Base-by-base conservation (phyloP, 37 sponge, comb jelly and placozoan species). In the Agelas oroides region DNA sequence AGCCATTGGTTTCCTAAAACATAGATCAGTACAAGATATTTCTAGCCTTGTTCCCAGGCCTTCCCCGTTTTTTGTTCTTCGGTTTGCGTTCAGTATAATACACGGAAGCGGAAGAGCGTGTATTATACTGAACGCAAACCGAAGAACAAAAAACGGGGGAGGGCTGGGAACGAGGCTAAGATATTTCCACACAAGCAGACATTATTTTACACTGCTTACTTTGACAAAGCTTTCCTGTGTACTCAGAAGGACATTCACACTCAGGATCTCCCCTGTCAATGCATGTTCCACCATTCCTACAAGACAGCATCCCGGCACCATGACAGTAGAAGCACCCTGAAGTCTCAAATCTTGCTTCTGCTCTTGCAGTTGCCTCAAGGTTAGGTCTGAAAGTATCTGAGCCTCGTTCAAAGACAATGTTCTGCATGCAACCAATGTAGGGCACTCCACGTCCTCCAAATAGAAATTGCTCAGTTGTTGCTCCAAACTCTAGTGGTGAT, bases 341-440 rank as follows among this genome's bases (percentile, higher is more conserved):
- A 0, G 19, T 30, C 18, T 33, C 56, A 66, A 80, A 69, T 23
- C 46, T 53, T 21, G 1, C 55, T 6, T 46, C 56, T 0, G 59
- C 75, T 24, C 58, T 75, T 0, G 25, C 23, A 46, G 31, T 24
- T 1, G 24, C 65, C 35, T 73, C 84, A 0, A 84, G 63, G 53
- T 84, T 75, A 24, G 84, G 84, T 19, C 55, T 28, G 27, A 80
- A 55, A 34, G 23, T 16, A 2, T 69, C 81, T 0, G 16, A 30
- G 25, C 21, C 46, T 3, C 5, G 2, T 52, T 21, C 24, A n/a
- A 84, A 74, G 56, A 46, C 75, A 65, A 84, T 53, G 27, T 63
- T 41, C 8, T 38, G 27, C 65, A 84, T 5, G 52, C 84, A 84
- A 11, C 84, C 84, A n/a, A 18, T n/a, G 40, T 74, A 84, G 34